Percentiles rank a stretch among this genome's conserved stretches.
These are phyloP conservation scores for Choristoneura rosaceana DNA, from an alignment of 2,888 invertebrate species.

Conservation along the genomic window DNA sequence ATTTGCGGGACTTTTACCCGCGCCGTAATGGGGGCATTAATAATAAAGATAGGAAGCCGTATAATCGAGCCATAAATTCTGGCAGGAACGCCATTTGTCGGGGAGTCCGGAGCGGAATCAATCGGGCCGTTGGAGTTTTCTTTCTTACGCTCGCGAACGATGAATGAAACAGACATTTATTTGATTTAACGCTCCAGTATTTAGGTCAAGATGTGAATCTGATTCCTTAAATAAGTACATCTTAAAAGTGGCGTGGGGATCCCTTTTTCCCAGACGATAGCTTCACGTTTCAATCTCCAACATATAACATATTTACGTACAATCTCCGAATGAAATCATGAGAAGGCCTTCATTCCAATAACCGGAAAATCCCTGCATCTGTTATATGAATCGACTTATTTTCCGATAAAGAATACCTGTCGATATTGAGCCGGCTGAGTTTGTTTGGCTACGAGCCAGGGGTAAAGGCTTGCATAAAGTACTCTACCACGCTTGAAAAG, in stretches of 20 bases:
- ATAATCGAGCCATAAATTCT: constrained; percentile 32
- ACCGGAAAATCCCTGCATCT: background rate
- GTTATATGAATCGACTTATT: constrained; percentile 6
- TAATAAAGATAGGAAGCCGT: constrained; percentile 37
- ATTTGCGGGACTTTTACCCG: constrained; percentile 11
- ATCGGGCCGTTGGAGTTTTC: constrained; percentile 8
- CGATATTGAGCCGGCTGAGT: constrained; percentile 3
- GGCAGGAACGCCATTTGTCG: constrained; percentile 25
- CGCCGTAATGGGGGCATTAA: constrained; percentile 36
- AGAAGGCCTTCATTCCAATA: constrained; percentile 8
- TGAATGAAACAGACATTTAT: background rate
- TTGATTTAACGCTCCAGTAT: constrained; percentile 1
- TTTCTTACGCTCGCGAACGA: background rate
- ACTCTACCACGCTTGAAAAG: background rate
- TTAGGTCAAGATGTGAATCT: constrained; percentile 5
- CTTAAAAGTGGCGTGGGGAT: background rate
- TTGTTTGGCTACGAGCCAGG: background rate
- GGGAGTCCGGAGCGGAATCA: constrained; percentile 16
- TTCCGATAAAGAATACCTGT: constrained; percentile 19
- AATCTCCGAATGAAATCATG: constrained; percentile 14
- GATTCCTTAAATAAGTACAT: background rate
- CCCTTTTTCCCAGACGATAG: background rate
- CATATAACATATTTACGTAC: background rate
- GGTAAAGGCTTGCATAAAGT: background rate
- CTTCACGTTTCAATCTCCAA: background rate